Evolutionary conservation across 2,888 invertebrate species (phyloP).

Genomic region (Myathropa florea): DNA sequence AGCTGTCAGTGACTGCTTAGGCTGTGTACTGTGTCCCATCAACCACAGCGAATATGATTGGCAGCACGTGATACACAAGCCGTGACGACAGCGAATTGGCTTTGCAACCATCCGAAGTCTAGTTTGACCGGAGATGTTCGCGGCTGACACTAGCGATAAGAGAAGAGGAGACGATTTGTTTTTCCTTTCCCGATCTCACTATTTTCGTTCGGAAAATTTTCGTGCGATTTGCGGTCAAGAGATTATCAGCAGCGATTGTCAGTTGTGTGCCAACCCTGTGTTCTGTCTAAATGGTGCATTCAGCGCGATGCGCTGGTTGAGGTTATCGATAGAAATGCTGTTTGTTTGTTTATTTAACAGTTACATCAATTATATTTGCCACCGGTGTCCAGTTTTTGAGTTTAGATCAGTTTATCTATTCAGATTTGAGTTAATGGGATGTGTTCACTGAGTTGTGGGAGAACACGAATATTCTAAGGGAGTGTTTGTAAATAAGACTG

Average conservation of each 20-base stretch:
- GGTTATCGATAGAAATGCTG: neutral
- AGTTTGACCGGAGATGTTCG: neutral
- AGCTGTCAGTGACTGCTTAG: neutral
- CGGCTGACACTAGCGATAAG: neutral
- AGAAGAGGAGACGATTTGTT: neutral
- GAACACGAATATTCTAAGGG: no score
- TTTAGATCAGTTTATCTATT: neutral
- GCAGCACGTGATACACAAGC: neutral
- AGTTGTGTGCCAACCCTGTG: neutral
- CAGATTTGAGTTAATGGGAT: no score
- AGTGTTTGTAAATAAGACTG: no score
- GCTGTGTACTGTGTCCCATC: neutral
- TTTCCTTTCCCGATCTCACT: neutral
- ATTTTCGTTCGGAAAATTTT: constrained; percentile 34
- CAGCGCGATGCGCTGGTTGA: neutral
- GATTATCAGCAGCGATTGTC: constrained; percentile 32
- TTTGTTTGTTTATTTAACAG: neutral
- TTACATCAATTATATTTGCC: neutral
- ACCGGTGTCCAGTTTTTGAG: neutral
- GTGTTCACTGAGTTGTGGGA: no score
- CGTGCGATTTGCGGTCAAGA: constrained; percentile 15
- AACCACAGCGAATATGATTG: neutral
- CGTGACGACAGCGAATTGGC: neutral
- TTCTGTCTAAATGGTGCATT: neutral
- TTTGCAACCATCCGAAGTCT: neutral